These are phyloP conservation scores for Bimastos eiseni DNA, from an alignment of 2,888 invertebrate species.

Conservation along the genomic window DNA sequence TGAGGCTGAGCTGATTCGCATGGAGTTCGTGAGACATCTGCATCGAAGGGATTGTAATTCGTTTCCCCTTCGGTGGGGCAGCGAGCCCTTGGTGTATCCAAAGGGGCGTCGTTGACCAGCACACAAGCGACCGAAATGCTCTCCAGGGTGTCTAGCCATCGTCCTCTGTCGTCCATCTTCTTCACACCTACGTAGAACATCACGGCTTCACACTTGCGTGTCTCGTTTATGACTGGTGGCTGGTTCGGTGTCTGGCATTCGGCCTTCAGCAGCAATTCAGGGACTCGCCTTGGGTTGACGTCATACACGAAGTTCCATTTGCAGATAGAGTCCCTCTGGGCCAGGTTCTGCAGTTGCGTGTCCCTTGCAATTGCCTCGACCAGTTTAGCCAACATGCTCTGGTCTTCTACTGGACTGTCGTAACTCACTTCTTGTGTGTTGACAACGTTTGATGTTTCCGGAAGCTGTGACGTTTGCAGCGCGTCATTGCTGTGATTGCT, in stretches of 20 bases:
- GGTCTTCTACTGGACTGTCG: slow-evolving; percentile 7
- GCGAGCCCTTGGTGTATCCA: neutral
- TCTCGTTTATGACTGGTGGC: neutral
- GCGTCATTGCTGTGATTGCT: neutral
- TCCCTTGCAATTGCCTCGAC: neutral
- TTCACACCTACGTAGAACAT: neutral
- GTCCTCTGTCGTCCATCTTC: neutral
- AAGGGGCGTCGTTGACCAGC: neutral
- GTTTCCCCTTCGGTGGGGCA: neutral
- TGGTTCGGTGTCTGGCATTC: slow-evolving; percentile 8
- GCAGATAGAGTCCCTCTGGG: neutral
- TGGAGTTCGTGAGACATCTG: neutral
- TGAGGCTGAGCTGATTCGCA: too few species aligned
- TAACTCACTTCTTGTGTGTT: neutral
- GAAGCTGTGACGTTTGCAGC: neutral
- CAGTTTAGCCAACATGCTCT: neutral
- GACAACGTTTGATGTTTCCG: neutral
- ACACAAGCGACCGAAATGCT: neutral
- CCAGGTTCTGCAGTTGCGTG: neutral
- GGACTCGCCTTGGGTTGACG: neutral
- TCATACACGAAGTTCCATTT: slow-evolving; percentile 14
- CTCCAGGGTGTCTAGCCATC: neutral
- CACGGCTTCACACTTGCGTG: neutral
- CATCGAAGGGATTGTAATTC: neutral
- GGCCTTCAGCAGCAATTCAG: slow-evolving; percentile 15